Evolutionary conservation across 1,140 invertebrate species (phyloP).

Genomic region (Zaprionus taronus): DNA sequence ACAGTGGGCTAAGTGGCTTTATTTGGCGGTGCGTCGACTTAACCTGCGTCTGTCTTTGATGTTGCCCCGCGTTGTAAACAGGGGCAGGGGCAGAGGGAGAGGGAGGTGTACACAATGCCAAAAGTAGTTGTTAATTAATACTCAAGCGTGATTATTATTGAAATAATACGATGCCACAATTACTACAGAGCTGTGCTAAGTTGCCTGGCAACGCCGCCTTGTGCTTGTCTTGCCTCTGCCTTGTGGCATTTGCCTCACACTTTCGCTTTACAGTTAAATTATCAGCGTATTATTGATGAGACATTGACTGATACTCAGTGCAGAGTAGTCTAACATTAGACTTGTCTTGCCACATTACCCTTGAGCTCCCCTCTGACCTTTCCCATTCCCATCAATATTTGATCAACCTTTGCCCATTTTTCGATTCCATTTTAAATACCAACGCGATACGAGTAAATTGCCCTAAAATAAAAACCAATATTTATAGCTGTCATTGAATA

Average conservation of each 20-base stretch:
- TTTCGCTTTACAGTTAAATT: background rate
- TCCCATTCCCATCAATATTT: background rate
- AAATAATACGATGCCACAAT: constrained; percentile 6
- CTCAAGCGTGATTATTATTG: constrained; percentile 21
- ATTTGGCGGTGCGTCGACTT: constrained; percentile 26
- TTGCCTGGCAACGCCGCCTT: background rate
- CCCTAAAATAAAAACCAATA: background rate
- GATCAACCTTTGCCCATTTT: background rate
- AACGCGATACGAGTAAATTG: background rate
- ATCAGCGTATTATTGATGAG: background rate
- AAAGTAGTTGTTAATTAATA: constrained; percentile 42
- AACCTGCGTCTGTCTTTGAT: constrained; percentile 42
- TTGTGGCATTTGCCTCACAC: background rate
- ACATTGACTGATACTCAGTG: background rate
- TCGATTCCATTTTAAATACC: background rate
- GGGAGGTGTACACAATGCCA: background rate
- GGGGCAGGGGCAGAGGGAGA: background rate
- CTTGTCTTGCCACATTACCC: background rate
- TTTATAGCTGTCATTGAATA: constrained; percentile 1
- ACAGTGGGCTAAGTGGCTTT: constrained; percentile 45
- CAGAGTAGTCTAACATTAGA: background rate
- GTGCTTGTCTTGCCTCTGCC: background rate
- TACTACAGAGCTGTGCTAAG: background rate
- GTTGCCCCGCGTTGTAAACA: constrained; percentile 1
- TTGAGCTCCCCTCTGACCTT: background rate